phyloP scores from a whole-genome alignment of 2,113 vertebrate genomes.

The Excalfactoria chinensis region DNA sequence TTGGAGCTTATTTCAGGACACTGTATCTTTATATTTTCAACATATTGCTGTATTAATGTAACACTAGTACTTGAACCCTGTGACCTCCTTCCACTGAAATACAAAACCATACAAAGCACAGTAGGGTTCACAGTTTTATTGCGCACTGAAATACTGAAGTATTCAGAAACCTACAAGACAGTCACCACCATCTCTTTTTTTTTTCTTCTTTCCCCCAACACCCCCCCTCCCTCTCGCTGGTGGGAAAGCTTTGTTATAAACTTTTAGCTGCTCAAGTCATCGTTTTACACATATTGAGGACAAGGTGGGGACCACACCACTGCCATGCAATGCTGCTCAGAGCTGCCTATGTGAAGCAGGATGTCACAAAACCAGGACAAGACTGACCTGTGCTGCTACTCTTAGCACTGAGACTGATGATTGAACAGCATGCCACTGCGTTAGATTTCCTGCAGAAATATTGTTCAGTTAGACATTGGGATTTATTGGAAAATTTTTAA shows the following conservation, averaged over 20 bases:
- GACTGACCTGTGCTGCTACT: neutral
- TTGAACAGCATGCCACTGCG: neutral
- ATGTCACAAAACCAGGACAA: neutral
- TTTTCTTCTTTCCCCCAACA: no score
- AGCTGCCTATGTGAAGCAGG: neutral
- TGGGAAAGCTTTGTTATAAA: neutral
- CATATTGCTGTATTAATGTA: neutral
- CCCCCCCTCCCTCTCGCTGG: no score
- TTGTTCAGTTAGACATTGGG: neutral
- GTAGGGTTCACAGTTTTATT: neutral
- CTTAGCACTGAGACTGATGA: neutral
- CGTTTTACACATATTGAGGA: neutral
- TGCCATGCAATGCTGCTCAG: neutral
- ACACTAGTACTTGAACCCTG: neutral
- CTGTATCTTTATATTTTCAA: neutral
- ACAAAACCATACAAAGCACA: neutral
- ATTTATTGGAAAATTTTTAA: neutral
- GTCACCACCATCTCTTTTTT: neutral
- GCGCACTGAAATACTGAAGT: neutral
- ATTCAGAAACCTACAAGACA: neutral
- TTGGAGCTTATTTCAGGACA: neutral
- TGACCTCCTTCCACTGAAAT: constrained; percentile 14
- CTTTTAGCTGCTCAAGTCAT: neutral
- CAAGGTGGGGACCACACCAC: neutral
- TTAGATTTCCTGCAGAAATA: neutral